phyloP scores from a whole-genome alignment of 1,140 invertebrate species.

The Dryas iulia region DNA sequence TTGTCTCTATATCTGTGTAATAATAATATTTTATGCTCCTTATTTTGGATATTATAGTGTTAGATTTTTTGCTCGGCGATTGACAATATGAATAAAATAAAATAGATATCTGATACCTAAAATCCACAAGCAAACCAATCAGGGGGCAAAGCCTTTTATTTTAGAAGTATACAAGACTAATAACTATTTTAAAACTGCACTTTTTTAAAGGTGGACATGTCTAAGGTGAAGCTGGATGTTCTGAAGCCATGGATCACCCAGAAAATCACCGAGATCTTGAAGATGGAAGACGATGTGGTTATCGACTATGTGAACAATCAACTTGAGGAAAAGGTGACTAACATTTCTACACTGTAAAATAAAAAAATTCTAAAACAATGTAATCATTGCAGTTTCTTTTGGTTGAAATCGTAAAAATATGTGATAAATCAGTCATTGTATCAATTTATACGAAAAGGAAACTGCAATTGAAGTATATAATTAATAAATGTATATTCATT shows the following conservation, averaged over 20 bases:
- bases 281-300: slow-evolving; percentile 98
- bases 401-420: slow-evolving; percentile 10
- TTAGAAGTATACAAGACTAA: no score
- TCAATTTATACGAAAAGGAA: slow-evolving; percentile 45
- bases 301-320: slow-evolving; percentile 99
- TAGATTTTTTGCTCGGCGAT: no score
- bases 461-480: slow-evolving; percentile 73
- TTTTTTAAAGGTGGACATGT: slow-evolving; percentile 95
- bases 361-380: slow-evolving; percentile 58
- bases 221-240: slow-evolving; percentile 98
- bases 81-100: no score
- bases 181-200: not conserved
- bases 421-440: slow-evolving; percentile 1
- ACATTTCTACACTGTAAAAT: slow-evolving; percentile 39
- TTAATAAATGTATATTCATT: slow-evolving; percentile 78
- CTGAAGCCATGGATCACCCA: slow-evolving; percentile 99
- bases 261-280: slow-evolving; percentile 96
- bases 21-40: no score
- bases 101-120: no score
- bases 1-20: no score
- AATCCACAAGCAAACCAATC: no score
- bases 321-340: slow-evolving; percentile 93
- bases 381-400: slow-evolving; percentile 79
- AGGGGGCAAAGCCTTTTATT: no score
- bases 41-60: no score